phyloP scores from a whole-genome alignment of 2,797 vertebrate genomes.

The Rhyacichthys aspro region DNA sequence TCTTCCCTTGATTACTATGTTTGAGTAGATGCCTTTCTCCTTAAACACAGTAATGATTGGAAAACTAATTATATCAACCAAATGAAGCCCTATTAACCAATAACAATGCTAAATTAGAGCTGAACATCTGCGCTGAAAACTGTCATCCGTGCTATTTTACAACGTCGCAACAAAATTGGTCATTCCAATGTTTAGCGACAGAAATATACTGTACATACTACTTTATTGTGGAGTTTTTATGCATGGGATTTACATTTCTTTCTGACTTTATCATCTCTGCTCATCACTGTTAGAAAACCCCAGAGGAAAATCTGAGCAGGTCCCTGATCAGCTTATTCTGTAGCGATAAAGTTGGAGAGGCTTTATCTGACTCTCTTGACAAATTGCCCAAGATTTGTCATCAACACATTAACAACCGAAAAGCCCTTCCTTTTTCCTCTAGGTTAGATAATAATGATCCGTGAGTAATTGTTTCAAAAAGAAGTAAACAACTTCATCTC shows the following conservation, averaged over 20 bases:
- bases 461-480: conserved; percentile 17
- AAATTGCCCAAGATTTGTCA: conserved; percentile 6
- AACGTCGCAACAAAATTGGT: not conserved
- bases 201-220: not conserved
- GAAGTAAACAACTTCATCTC: conserved; percentile 9
- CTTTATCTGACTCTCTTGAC: not conserved
- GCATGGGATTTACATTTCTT: not conserved
- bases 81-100: conserved; percentile 15
- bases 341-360: not conserved
- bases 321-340: not conserved
- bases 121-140: conserved; percentile 5
- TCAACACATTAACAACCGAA: not conserved
- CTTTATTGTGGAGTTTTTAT: not conserved
- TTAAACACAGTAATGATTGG: conserved; percentile 6
- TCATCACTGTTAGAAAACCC: not conserved
- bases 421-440: conserved; percentile 11
- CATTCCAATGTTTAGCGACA: not conserved
- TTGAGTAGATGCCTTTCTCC: not conserved
- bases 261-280: not conserved
- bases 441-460: conserved; percentile 14
- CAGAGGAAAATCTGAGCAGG: not conserved
- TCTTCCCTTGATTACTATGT: too few relatives aligned
- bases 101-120: conserved; percentile 14
- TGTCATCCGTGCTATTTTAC: not conserved
- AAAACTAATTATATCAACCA: conserved; percentile 2